A percentile compares a stretch with the other conserved stretches of the same genome.
These are phyloP conservation scores for Aphelocoma californica DNA, from an alignment of 2,797 vertebrate genomes.

Conservation along the genomic window DNA sequence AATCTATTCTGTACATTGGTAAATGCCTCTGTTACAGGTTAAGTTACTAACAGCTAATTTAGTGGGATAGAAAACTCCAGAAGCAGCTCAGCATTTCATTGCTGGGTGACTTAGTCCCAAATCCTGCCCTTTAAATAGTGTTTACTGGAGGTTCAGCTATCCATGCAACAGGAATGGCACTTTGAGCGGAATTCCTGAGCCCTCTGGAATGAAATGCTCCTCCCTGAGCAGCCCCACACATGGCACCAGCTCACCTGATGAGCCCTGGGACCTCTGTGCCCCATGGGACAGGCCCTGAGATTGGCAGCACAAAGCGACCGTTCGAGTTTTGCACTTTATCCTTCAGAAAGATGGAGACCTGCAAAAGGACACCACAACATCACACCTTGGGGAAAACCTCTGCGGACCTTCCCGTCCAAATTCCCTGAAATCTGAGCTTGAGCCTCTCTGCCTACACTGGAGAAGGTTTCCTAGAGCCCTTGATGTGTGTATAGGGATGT, in stretches of 20 bases:
- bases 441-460: background rate
- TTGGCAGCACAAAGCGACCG: constrained; percentile 92
- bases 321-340: constrained; percentile 98
- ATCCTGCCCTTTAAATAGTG: background rate
- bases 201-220: background rate
- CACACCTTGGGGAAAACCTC: background rate
- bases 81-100: background rate
- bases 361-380: constrained; percentile 2
- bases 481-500: background rate
- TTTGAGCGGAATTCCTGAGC: background rate
- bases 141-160: background rate
- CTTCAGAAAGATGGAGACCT: constrained; percentile 99
- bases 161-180: background rate
- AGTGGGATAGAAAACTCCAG: background rate
- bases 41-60: background rate
- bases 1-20: background rate
- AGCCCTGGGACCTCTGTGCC: constrained; percentile 90
- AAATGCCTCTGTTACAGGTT: background rate
- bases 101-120: background rate
- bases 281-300: constrained; percentile 89
- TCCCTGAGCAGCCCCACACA: background rate
- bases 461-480: background rate
- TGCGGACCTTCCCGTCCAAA: fast-evolving
- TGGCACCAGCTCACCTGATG: constrained; percentile 82
- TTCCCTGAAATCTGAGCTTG: background rate